Conservation (phyloP, 2,888 invertebrate species). For the Phytoseiulus persimilis region DNA sequence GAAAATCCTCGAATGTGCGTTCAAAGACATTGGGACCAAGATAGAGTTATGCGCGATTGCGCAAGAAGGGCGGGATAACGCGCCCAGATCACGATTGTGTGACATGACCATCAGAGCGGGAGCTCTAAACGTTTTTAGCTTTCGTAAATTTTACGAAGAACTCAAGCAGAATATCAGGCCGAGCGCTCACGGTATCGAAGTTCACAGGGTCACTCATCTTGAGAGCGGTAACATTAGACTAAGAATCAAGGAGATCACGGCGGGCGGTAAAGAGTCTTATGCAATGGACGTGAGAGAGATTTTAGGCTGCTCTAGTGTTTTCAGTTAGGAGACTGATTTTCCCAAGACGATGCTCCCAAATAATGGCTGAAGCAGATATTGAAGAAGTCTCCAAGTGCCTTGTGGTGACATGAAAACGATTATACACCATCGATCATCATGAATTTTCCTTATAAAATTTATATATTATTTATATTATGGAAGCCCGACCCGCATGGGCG, state of each 20-base stretch:
- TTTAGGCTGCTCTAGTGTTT: background rate
- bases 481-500: too few species aligned
- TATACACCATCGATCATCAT: too few species aligned
- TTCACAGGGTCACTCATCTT: background rate
- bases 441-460: too few species aligned
- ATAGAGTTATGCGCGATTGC: background rate
- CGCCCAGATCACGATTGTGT: background rate
- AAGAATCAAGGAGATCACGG: background rate
- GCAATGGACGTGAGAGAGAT: background rate
- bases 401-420: too few species aligned
- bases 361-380: too few species aligned
- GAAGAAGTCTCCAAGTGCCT: too few species aligned
- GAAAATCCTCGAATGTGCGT: background rate
- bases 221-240: background rate
- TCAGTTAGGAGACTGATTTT: background rate
- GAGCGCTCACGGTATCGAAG: background rate
- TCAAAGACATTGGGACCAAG: background rate
- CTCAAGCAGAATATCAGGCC: background rate
- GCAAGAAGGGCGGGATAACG: background rate
- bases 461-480: too few species aligned
- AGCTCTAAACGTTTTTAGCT: background rate
- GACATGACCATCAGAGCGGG: background rate
- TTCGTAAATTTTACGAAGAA: background rate
- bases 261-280: background rate
- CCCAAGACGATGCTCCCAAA: background rate